Evolutionary conservation across 1,140 invertebrate genomes (phyloP), one percentile per base, ranked within the genome.

Genomic region (Drosophila ercepeae): DNA sequence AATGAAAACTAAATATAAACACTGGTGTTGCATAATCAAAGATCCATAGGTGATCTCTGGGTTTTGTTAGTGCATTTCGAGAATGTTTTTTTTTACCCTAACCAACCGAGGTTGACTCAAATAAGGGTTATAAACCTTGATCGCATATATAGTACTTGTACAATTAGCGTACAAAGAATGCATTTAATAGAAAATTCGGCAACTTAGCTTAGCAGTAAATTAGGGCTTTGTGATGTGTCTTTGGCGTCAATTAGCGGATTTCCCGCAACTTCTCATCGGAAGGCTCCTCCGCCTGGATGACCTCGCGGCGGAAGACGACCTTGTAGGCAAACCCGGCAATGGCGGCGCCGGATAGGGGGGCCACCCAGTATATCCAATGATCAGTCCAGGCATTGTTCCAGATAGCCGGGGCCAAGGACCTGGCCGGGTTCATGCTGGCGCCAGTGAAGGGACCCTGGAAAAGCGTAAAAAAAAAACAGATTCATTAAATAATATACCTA

Each of bases 311-410:
- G 65, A 92, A 95, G 9, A 94, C 78, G n/a, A 92, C 79, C 75
- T 94, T 93, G 83, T 96, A 96, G 25, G 94, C 68, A 1, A 94
- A 72, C 27, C 93, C 93, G 0, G 94, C 93, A 4, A 94, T 16
- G 13, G 92, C 91, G 16, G 92, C 93, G 0, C 94, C 94, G 8
- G 93, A 36, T 32, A 95, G 60, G 1, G 95, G 95, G 46, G 95
- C 95, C 29, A 94, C 91, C 95, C 95, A 96, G 84, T 96, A 96
- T 13, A 97, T 93, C 96, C 96, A 97, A 67, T 96, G 95, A 45
- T 93, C 41, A 0, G 78, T 60, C 94, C 96, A 97, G 41, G 92
- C 91, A 1, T 92, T 93, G 42, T 94, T 94, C 78, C 96, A 94
- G 4, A 97, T 70, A 0, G 95, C 96, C 0, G 96, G 96, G 1